phyloP scores from a whole-genome alignment of 2,888 invertebrate species.

The Aphidoletes aphidimyza region DNA sequence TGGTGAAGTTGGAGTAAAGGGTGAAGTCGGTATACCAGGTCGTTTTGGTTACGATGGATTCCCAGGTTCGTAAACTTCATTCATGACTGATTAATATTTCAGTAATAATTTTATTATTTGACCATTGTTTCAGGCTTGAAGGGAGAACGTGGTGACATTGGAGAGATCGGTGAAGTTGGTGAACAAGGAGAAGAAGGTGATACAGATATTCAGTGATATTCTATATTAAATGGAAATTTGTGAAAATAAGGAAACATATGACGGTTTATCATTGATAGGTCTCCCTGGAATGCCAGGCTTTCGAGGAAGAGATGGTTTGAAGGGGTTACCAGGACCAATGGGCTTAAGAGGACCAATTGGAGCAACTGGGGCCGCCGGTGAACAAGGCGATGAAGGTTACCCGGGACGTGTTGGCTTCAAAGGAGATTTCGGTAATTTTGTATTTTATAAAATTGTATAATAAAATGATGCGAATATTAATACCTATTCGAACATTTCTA shows the following conservation, averaged over 20 bases:
- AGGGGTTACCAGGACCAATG: constrained; percentile 67
- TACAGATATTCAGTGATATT: too few relatives aligned
- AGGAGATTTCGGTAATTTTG: constrained; percentile 64
- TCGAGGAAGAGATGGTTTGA: constrained; percentile 63
- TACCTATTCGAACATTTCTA: too few relatives aligned
- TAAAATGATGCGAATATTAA: too few relatives aligned
- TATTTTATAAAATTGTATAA: too few relatives aligned
- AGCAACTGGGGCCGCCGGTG: constrained; percentile 68
- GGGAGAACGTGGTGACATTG: constrained; percentile 67
- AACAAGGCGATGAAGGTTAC: constrained; percentile 64
- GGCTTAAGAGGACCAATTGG: constrained; percentile 70
- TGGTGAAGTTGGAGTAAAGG: constrained; percentile 69
- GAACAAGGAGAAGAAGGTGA: not conserved
- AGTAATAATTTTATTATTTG: not conserved
- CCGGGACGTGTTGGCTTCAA: constrained; percentile 67
- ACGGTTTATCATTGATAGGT: too few relatives aligned
- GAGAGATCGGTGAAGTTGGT: constrained; percentile 68
- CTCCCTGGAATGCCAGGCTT: constrained; percentile 68
- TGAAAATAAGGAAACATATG: too few relatives aligned
- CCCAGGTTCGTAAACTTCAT: not conserved
- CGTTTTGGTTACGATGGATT: constrained; percentile 67
- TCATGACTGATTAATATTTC: not conserved
- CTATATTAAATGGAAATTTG: too few relatives aligned
- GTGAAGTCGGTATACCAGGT: constrained; percentile 73
- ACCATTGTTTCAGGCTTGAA: constrained; percentile 64